Percentiles rank a stretch among this genome's conserved stretches.
Conservation (phyloP, 1,140 invertebrate genomes). For the Diabrotica virgifera region DNA sequence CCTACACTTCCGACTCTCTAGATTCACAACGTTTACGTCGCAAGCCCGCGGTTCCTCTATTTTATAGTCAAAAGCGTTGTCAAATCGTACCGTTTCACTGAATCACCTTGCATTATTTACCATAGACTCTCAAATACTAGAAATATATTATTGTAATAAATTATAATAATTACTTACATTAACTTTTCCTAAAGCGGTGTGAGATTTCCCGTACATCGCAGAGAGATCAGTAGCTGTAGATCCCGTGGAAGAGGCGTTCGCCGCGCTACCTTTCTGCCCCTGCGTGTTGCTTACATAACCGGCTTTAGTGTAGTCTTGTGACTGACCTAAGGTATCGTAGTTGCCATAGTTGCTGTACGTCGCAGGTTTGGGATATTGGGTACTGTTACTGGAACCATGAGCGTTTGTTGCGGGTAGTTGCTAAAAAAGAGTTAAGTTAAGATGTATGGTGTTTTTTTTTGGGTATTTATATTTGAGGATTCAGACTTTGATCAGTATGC, state of each 20-base stretch:
- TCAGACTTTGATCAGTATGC: conserved; percentile 4
- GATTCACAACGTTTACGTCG: too few relatives aligned
- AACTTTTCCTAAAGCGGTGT: conserved; percentile 71
- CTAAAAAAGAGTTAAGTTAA: conserved; percentile 37
- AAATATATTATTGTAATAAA: too few relatives aligned
- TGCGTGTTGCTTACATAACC: conserved; percentile 53
- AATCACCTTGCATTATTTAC: too few relatives aligned
- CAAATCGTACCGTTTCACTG: too few relatives aligned
- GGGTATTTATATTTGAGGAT: not conserved
- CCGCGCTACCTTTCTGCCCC: conserved; percentile 57
- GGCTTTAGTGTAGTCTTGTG: conserved; percentile 60
- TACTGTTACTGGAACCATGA: conserved; percentile 55
- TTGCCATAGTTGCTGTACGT: conserved; percentile 64
- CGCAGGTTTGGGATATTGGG: conserved; percentile 65
- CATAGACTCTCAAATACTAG: too few relatives aligned
- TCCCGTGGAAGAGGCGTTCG: conserved; percentile 54
- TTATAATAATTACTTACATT: conserved; percentile 55
- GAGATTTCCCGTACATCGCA: conserved; percentile 70
- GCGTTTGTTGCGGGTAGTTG: conserved; percentile 65
- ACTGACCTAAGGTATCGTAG: conserved; percentile 62
- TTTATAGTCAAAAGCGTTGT: too few relatives aligned
- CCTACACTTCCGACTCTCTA: too few relatives aligned
- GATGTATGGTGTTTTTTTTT: not conserved
- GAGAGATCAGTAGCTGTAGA: conserved; percentile 62
- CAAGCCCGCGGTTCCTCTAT: too few relatives aligned